Percentiles rank a stretch among this genome's conserved stretches.
phyloP scores from a whole-genome alignment of 2,113 vertebrate genomes.

The Emydura subglobosa region DNA sequence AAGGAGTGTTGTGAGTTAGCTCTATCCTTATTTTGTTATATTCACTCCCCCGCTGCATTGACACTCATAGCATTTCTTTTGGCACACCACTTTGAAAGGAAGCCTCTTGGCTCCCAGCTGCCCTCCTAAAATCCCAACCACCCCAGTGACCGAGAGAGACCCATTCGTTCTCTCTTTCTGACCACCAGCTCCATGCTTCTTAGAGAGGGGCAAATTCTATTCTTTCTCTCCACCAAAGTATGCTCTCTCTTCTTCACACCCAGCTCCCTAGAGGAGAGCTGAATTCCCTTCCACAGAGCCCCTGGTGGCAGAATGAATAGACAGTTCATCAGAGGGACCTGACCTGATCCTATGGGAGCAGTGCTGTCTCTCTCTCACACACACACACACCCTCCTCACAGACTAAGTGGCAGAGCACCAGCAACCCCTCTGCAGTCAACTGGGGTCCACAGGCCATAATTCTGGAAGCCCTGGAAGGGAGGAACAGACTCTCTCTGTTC shows the following conservation, averaged over 20 bases:
- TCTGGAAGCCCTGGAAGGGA: slow-evolving; percentile 28
- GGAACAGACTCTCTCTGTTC: slow-evolving; percentile 64
- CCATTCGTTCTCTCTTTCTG: background rate
- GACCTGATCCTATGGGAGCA: background rate
- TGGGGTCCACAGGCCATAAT: slow-evolving; percentile 31
- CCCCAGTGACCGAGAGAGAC: background rate
- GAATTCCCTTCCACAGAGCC: background rate
- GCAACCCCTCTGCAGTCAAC: background rate
- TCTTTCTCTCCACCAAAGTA: background rate
- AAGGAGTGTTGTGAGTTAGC: background rate
- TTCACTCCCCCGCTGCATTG: background rate
- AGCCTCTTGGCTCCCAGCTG: background rate
- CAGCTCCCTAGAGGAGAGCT: background rate
- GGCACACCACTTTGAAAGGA: background rate
- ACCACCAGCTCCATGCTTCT: background rate
- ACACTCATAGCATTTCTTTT: background rate
- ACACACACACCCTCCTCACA: background rate
- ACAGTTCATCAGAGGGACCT: background rate
- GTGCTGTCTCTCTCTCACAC: background rate
- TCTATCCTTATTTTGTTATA: background rate
- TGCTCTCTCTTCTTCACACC: background rate
- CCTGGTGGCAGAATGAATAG: background rate
- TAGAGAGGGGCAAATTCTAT: background rate
- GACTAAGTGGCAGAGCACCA: background rate
- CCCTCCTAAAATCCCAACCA: background rate